phyloP scores from a whole-genome alignment of 2,888 invertebrate genomes.

The Philonicus albiceps region DNA sequence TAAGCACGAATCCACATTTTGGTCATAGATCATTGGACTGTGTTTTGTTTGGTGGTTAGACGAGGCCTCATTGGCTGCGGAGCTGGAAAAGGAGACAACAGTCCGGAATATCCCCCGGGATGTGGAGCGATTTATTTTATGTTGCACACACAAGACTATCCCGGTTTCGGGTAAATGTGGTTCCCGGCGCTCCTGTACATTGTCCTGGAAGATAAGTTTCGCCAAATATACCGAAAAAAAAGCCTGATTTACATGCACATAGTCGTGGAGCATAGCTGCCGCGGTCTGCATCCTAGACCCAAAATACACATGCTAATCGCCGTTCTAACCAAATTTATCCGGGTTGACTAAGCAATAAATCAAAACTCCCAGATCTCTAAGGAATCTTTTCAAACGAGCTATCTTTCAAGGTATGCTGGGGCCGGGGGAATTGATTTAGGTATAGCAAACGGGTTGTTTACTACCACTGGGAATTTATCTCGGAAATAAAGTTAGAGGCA shows the following conservation, averaged over 20 bases:
- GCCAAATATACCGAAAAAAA: not conserved
- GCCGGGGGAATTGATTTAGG: constrained; percentile 25
- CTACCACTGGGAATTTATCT: not conserved
- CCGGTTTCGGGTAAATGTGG: not conserved
- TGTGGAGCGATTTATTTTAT: constrained; percentile 34
- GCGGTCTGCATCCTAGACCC: constrained; percentile 9
- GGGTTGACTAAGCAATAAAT: constrained; percentile 20
- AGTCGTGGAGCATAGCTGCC: not conserved
- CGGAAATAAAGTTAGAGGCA: constrained; percentile 27
- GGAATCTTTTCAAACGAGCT: not conserved
- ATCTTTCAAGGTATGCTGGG: constrained; percentile 10
- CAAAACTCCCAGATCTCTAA: constrained; percentile 19
- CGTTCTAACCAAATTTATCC: constrained; percentile 36
- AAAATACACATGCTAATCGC: constrained; percentile 39
- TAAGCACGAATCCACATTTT: constrained; percentile 34
- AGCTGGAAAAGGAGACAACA: constrained; percentile 33
- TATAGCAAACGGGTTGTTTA: constrained; percentile 22
- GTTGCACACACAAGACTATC: constrained; percentile 27
- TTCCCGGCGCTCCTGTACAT: not conserved
- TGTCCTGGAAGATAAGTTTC: constrained; percentile 15
- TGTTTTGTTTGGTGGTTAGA: constrained; percentile 34
- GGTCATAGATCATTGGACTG: constrained; percentile 37
- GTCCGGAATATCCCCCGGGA: constrained; percentile 33
- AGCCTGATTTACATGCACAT: constrained; percentile 30
- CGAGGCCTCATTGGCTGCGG: not conserved